Percentiles rank a stretch among this genome's conserved stretches.
These are phyloP conservation scores for Stegodyphus mimosarum DNA, from an alignment of 1,140 invertebrate genomes.

Conservation along the genomic window DNA sequence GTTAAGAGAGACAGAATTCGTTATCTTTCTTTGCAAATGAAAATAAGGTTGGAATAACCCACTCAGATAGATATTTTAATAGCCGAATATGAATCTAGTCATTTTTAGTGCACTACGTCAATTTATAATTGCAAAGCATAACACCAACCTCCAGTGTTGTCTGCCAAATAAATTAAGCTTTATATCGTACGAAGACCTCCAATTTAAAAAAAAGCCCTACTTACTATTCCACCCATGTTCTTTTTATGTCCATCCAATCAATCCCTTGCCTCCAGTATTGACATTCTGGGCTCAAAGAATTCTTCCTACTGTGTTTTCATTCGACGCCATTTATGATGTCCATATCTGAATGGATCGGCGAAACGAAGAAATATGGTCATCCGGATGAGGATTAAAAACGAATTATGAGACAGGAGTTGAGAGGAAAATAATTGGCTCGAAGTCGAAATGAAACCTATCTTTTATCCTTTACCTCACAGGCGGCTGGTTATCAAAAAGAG, in stretches of 20 bases:
- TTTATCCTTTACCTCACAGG: slow-evolving; percentile 32
- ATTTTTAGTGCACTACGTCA: background rate
- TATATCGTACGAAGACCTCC: slow-evolving; percentile 1
- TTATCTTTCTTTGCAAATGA: too few relatives aligned
- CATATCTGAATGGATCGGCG: slow-evolving; percentile 57
- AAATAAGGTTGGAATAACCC: too few relatives aligned
- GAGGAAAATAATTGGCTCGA: slow-evolving; percentile 53
- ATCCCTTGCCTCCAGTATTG: slow-evolving; percentile 32
- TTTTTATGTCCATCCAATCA: slow-evolving; percentile 55
- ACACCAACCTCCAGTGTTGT: background rate
- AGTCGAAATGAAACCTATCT: slow-evolving; percentile 41
- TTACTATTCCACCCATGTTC: slow-evolving; percentile 20
- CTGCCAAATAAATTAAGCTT: background rate
- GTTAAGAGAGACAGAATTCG: too few relatives aligned
- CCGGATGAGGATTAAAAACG: slow-evolving; percentile 48
- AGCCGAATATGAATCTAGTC: too few relatives aligned
- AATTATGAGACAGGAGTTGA: slow-evolving; percentile 53
- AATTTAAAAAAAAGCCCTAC: background rate
- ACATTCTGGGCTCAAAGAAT: slow-evolving; percentile 24
- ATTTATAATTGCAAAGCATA: background rate
- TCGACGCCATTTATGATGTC: slow-evolving; percentile 35
- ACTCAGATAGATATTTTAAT: too few relatives aligned
- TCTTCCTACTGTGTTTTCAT: background rate
- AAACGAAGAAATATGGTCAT: slow-evolving; percentile 48
- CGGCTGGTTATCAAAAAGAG: slow-evolving; percentile 18